Conservation (phyloP, 2,113 vertebrate species). For the Lasiurus borealis region DNA sequence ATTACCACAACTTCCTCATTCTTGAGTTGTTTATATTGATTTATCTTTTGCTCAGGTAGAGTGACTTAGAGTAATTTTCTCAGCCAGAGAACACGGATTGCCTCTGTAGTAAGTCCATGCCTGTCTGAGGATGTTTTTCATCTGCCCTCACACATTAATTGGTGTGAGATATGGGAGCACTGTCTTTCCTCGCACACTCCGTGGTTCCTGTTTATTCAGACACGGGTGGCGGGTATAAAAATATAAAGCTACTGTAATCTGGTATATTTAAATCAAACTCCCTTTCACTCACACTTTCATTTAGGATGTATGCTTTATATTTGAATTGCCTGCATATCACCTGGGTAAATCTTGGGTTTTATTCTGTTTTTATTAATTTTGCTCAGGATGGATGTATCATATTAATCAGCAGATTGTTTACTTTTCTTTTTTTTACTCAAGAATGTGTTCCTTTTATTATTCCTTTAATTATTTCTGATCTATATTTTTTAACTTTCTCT, state of each 20-base stretch:
- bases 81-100: constrained; percentile 1
- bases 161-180: neutral
- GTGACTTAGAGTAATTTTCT: constrained; percentile 79
- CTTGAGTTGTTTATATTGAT: constrained; percentile 79
- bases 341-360: neutral
- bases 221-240: neutral
- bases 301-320: neutral
- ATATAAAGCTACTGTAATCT: neutral
- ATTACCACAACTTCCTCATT: constrained; percentile 74
- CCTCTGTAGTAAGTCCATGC: neutral
- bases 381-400: neutral
- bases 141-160: neutral
- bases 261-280: neutral
- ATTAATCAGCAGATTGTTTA: neutral
- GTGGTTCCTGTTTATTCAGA: neutral
- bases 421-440: neutral
- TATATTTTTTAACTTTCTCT: neutral
- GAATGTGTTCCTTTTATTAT: neutral
- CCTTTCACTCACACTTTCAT: neutral
- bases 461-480: neutral
- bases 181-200: neutral
- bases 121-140: neutral
- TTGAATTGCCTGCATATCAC: neutral
- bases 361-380: constrained; percentile 25
- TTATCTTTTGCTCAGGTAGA: constrained; percentile 78